Conservation (phyloP, 1,140 invertebrate species). For the Rhysida immarginata region DNA sequence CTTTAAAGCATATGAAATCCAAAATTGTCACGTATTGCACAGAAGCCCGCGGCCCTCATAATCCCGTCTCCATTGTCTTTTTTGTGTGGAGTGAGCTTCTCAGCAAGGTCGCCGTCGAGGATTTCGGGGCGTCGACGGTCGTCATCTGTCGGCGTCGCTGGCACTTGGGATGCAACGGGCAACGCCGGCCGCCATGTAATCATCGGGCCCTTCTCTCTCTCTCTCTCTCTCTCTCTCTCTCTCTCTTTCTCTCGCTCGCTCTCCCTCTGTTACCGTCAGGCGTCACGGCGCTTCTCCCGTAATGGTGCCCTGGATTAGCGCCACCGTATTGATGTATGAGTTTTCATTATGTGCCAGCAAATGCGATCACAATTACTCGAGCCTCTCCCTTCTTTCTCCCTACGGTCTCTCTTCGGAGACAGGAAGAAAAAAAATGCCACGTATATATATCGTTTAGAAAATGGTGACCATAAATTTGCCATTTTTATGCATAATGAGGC, state of each 20-base stretch:
- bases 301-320: background rate
- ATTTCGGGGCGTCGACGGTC: no score
- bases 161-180: no score
- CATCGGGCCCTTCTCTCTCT: background rate
- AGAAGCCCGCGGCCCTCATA: no score
- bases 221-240: background rate
- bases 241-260: background rate
- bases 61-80: no score
- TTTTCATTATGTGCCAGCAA: slow-evolving; percentile 4
- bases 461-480: slow-evolving; percentile 9
- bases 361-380: slow-evolving; percentile 1
- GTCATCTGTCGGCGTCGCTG: no score
- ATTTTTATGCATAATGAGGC: slow-evolving; percentile 11
- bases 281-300: no score
- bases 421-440: background rate
- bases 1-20: no score
- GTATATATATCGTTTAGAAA: slow-evolving; percentile 1
- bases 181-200: no score
- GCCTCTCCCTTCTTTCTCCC: background rate
- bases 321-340: slow-evolving; percentile 4
- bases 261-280: no score
- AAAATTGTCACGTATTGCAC: no score
- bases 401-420: background rate
- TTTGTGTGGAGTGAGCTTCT: no score
- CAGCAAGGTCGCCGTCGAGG: no score